Base-by-base conservation (phyloP, 2,888 invertebrate species). In the Drosophila siamana region DNA sequence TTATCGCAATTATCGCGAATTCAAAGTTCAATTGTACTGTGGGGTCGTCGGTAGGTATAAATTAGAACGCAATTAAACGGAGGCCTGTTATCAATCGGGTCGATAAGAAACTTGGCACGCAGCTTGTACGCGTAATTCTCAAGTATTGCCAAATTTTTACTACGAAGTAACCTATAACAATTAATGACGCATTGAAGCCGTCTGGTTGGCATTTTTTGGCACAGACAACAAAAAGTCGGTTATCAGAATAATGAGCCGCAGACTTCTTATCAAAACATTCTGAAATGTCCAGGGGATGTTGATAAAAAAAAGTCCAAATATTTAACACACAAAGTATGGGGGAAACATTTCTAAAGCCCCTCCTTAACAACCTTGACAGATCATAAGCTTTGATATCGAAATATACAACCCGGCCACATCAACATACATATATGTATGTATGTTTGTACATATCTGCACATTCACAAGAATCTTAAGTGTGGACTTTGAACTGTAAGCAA, bases 401-500 rank as follows among this genome's bases (percentile, higher is more conserved):
- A 24, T 24, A 41, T 54, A 50, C 43, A 36, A 51, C 15, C 24
- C 33, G 50, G 44, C 36, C 30, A 64, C 46, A 47, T 22, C 33
- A 2, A 50, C 50, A 36, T n/a, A 33, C 30, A 24, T 30, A 30
- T 11, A 9, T n/a, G n/a, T 30, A 30, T 0, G 7, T 28, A 28
- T 28, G 30, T n/a, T n/a, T 28, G 28, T 9, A 28, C 28, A 19
- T 19, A 19, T 26, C 7, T 19, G 7, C 41, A 56, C 19, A 61
- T 19, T 28, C 46, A 19, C 24, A 24, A 30, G 38, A 56, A 26
- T 60, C 57, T 63, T 46, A 11, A 44, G 16, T n/a, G 50, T 80
- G 86, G 86, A 82, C 81, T 86, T 86, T 86, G 78, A 65, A 86
- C 81, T 60, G 59, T 41, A 64, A 60, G 66, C 63, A 61, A 78